These are phyloP conservation scores for Harmothoe impar DNA, from an alignment of 2,888 invertebrate genomes.

Conservation along the genomic window DNA sequence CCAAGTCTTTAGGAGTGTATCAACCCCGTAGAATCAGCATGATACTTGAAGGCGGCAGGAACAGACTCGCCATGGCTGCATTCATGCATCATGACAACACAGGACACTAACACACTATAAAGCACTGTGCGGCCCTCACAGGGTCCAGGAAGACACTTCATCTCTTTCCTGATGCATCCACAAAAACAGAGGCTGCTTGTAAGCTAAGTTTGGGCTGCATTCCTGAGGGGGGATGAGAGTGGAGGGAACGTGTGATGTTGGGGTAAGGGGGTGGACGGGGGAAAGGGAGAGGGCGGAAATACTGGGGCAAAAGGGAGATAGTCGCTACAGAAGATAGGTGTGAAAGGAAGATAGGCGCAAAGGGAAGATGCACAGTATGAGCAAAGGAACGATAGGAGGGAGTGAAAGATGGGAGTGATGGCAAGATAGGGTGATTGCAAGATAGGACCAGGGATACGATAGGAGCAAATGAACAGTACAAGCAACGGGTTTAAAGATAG, in stretches of 20 bases:
- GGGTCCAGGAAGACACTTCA: too few species aligned
- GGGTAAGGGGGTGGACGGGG: not conserved
- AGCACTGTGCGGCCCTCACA: too few species aligned
- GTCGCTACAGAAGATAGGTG: too few species aligned
- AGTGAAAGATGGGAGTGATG: not conserved
- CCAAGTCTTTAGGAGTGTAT: too few species aligned
- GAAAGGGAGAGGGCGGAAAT: not conserved
- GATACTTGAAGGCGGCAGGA: too few species aligned
- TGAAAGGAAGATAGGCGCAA: not conserved
- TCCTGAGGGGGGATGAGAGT: not conserved
- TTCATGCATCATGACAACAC: too few species aligned
- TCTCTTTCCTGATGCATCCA: not conserved
- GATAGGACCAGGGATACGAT: not conserved
- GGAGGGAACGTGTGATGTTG: not conserved
- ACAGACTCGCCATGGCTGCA: too few species aligned
- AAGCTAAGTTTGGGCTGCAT: not conserved
- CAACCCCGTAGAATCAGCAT: too few species aligned
- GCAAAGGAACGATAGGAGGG: not conserved
- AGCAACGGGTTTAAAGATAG: too few species aligned
- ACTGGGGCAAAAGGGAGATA: not conserved
- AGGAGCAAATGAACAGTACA: not conserved
- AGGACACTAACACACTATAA: too few species aligned
- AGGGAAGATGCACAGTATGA: not conserved
- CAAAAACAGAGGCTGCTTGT: not conserved
- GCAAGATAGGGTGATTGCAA: too few species aligned